Base-by-base conservation (phyloP, 2,888 invertebrate genomes). In the Escarpia spicata region DNA sequence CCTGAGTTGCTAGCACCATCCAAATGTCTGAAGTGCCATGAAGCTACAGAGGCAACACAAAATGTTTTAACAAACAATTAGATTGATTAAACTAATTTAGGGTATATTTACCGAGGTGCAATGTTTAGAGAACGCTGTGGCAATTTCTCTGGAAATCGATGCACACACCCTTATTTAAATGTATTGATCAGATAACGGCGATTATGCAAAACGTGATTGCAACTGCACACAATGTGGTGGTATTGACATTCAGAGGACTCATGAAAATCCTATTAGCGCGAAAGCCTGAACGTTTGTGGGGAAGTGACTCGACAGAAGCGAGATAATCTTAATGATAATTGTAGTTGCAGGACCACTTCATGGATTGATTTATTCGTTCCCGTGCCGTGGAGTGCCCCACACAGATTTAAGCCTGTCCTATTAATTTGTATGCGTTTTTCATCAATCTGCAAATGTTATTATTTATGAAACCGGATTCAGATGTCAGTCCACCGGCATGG, bases 241-340 rank as follows among this genome's bases (percentile, higher is more conserved):
- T 75, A 75, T 75, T 75, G 26, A 26, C 19, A 75, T 75, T 75
- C 19, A 75, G 75, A 75, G 4, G 3, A 26, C 75, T 75, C 19
- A 75, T 19, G 75, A 75, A n/a, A 75, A 26, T 75, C 75, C 75
- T n/a, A 75, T 75, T 75, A 75, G 75, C 6, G 75, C n/a, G 75
- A n/a, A n/a, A 75, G 75, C 75, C 26, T 75, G 75, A 75, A 26
- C 75, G 75, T 75, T 75, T 75, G 75, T 26, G 75, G 75, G n/a
- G 26, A 75, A 75, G n/a, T 75, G 75, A 75, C 26, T 75, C 75
- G 19, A 75, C 75, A 75, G 26, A 75, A 26, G 19, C 26, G 6
- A 75, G 26, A 75, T 75, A 75, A 75, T 75, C 75, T 75, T 75
- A 75, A 75, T 75, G 75, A 75, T 75, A 75, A 75, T 75, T 75